Evolutionary conservation across 2,888 invertebrate genomes (phyloP).

Genomic region (Stratiomys singularior): DNA sequence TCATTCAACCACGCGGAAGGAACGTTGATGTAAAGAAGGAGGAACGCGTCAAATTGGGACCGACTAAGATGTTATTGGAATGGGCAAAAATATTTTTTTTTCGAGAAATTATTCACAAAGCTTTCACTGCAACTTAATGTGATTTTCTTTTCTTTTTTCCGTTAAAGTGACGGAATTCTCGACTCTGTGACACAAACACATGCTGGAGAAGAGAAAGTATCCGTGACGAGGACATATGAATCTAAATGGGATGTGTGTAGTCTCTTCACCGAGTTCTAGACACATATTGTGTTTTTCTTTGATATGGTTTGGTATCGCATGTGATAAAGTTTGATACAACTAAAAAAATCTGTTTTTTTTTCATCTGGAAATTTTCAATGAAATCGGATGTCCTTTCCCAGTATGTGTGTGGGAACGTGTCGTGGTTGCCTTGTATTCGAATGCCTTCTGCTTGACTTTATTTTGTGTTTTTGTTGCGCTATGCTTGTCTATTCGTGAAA

Average conservation of each 20-base stretch:
- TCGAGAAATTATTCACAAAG: neutral
- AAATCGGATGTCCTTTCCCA: neutral
- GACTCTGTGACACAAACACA: neutral
- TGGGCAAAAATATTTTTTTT: neutral
- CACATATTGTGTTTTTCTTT: too few relatives aligned
- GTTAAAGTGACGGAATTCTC: neutral
- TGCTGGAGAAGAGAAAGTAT: too few relatives aligned
- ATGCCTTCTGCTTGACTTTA: neutral
- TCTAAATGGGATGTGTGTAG: too few relatives aligned
- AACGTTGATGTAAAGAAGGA: neutral
- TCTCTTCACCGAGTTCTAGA: too few relatives aligned
- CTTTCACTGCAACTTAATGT: neutral
- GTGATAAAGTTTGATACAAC: too few relatives aligned
- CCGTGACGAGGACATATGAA: too few relatives aligned
- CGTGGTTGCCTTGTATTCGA: neutral
- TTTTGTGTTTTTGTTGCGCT: neutral
- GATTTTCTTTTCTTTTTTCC: neutral
- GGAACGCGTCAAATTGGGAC: neutral
- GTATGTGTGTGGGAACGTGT: neutral
- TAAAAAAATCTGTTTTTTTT: neutral
- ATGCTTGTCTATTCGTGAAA: constrained; percentile 14
- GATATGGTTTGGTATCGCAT: too few relatives aligned
- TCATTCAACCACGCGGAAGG: neutral
- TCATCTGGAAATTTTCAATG: neutral
- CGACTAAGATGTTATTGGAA: neutral